Evolutionary conservation across 2,888 invertebrate genomes (phyloP), one percentile per base, ranked within the genome.

Genomic region (Microctonus hyperodae): DNA sequence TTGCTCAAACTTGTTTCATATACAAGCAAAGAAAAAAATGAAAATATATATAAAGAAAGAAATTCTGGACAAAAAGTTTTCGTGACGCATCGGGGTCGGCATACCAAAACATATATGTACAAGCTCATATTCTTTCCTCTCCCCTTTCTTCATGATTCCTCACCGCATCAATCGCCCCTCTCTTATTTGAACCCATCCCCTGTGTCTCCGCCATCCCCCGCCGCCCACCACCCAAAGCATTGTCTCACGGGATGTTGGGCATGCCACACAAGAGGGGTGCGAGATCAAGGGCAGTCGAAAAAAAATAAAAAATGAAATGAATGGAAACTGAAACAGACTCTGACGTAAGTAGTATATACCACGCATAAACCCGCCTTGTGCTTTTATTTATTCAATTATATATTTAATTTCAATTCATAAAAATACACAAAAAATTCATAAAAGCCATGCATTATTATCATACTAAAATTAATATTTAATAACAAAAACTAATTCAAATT

Each of bases 11-110:
- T 22, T 33, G 33, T 33, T 25, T 31, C 10, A 33, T 16, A 33
- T 16, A 48, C 11, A 40, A n/a, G 20, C 50, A 11, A 48, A 63
- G 44, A 23, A 55, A 56, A 31, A 48, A 44, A 13, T 48, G 59
- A 53, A 37, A 56, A 25, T 23, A 48, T 25, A 9, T 13, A 57
- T 33, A 48, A 35, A 37, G 37, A 65, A 67, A 28, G 28, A 56
- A 61, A 60, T 50, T 63, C 64, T 64, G 61, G 68, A 57, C 67
- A 69, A 70, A 69, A 72, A 71, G 69, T 64, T 72, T 73, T 68
- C 48, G 50, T 57, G 63, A 48, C 50, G 57, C 64, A 64, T 64
- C 65, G 65, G 61, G 61, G 61, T 66, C 65, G 65, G 65, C 65
- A 66, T 40, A n/a, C 58, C 55, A 35, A 56, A 11, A 63, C 44